These are phyloP conservation scores for Perithous albicinctus DNA, from an alignment of 2,888 invertebrate genomes.

Conservation along the genomic window DNA sequence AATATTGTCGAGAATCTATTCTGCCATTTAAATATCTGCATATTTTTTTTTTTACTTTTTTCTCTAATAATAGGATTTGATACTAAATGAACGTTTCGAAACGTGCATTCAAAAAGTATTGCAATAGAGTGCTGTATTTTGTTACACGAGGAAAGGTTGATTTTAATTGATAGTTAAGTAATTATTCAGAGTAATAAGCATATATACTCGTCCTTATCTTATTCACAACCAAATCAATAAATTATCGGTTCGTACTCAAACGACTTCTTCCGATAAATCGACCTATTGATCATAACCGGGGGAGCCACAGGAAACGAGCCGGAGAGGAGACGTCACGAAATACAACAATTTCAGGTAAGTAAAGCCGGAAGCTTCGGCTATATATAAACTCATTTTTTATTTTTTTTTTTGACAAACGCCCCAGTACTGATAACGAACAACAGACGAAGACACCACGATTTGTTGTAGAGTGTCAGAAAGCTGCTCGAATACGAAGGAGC, in stretches of 20 bases:
- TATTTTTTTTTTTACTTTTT: no score
- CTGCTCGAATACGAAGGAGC: not conserved
- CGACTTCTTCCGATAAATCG: not conserved
- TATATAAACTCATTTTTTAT: not conserved
- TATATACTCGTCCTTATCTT: not conserved
- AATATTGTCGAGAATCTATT: no score
- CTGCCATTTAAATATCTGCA: no score
- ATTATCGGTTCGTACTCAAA: not conserved
- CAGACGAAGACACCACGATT: not conserved
- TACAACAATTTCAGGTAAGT: not conserved
- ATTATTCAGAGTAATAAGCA: not conserved
- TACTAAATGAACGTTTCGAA: no score
- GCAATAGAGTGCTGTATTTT: not conserved
- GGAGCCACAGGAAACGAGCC: not conserved
- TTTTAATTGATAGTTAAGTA: not conserved
- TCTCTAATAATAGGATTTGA: not conserved
- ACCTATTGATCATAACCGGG: not conserved
- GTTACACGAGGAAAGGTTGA: not conserved
- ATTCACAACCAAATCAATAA: not conserved
- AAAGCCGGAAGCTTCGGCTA: not conserved
- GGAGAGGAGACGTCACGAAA: not conserved
- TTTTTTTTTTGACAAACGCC: not conserved
- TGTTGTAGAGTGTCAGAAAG: not conserved
- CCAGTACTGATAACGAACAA: constrained; percentile 3
- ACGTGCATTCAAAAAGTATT: not conserved